A percentile compares a stretch with the other conserved stretches of the same genome.
These are phyloP conservation scores for Fistularia commersonii DNA, from an alignment of 2,797 vertebrate species.

Conservation along the genomic window DNA sequence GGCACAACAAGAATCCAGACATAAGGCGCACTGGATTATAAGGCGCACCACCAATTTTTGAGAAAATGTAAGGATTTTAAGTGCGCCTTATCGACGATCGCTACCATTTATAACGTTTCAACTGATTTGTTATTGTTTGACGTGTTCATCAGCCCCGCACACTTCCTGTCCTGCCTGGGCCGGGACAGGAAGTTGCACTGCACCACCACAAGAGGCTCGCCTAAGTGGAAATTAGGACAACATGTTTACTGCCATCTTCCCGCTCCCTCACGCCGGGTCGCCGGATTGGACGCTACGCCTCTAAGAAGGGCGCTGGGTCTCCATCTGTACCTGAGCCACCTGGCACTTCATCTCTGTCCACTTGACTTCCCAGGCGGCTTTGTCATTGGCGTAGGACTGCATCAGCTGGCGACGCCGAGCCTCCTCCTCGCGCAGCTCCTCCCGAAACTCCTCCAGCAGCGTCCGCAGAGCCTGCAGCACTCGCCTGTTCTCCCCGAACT, in stretches of 20 bases:
- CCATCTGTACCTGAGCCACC: conserved; percentile 83
- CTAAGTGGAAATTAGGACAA: conserved; percentile 21
- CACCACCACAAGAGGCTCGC: neutral
- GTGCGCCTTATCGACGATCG: too few species aligned
- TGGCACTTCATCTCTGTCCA: conserved; percentile 85
- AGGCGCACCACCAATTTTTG: too few species aligned
- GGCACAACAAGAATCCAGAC: too few species aligned
- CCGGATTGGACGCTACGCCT: conserved; percentile 40
- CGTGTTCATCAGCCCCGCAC: too few species aligned
- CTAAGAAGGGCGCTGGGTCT: conserved; percentile 45
- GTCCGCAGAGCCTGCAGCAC: conserved; percentile 83
- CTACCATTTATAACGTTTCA: too few species aligned
- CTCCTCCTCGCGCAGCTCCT: conserved; percentile 86
- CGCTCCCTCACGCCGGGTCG: conserved; percentile 13
- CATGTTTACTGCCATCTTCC: conserved; percentile 42
- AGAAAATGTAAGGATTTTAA: too few species aligned
- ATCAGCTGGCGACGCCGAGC: conserved; percentile 81
- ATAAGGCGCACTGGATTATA: too few species aligned
- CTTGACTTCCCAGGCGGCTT: conserved; percentile 91
- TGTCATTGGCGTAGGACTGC: conserved; percentile 88
- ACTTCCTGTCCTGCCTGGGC: too few species aligned
- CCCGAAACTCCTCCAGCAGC: conserved; percentile 89
- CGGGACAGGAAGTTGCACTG: too few species aligned
- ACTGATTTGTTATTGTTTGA: too few species aligned
- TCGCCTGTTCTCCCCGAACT: conserved; percentile 85